Percentiles rank a stretch among this genome's conserved stretches.
Evolutionary conservation across 1,140 invertebrate species (phyloP).

Genomic region (Eubasilissa regina): DNA sequence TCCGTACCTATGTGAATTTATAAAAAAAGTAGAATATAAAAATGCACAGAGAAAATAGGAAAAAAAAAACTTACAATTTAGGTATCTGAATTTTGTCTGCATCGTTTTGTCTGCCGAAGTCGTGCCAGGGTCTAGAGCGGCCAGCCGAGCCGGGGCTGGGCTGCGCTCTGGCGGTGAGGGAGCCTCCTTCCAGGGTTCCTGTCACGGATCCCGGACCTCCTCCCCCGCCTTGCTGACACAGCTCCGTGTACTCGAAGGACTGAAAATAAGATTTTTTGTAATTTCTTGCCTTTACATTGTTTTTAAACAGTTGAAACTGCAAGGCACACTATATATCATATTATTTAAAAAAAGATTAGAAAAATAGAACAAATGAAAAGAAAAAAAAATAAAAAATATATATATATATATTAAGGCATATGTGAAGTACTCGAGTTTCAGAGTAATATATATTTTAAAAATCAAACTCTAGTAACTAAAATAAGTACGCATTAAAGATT

Average conservation of each 20-base stretch:
- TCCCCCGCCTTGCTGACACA: slow-evolving; percentile 79
- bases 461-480: too few species aligned
- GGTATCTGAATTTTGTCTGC: slow-evolving; percentile 97
- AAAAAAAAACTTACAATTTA: slow-evolving; percentile 88
- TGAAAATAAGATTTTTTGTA: slow-evolving; percentile 63
- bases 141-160: slow-evolving; percentile 77
- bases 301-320: too few species aligned
- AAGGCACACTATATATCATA: too few species aligned
- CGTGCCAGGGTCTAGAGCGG: slow-evolving; percentile 89
- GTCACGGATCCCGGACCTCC: slow-evolving; percentile 66
- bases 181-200: slow-evolving; percentile 73
- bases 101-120: slow-evolving; percentile 93
- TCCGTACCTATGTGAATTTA: background rate
- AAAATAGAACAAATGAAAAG: too few species aligned
- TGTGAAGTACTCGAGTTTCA: too few species aligned
- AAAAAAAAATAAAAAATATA: too few species aligned
- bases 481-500: too few species aligned
- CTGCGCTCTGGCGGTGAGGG: slow-evolving; percentile 75
- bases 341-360: too few species aligned
- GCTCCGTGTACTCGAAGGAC: slow-evolving; percentile 91
- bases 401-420: too few species aligned
- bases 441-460: too few species aligned
- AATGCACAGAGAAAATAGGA: background rate
- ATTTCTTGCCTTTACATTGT: too few species aligned
- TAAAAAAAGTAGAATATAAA: background rate